Evolutionary conservation across 2,888 invertebrate genomes (phyloP).

Genomic region (Incurvaria masculella): DNA sequence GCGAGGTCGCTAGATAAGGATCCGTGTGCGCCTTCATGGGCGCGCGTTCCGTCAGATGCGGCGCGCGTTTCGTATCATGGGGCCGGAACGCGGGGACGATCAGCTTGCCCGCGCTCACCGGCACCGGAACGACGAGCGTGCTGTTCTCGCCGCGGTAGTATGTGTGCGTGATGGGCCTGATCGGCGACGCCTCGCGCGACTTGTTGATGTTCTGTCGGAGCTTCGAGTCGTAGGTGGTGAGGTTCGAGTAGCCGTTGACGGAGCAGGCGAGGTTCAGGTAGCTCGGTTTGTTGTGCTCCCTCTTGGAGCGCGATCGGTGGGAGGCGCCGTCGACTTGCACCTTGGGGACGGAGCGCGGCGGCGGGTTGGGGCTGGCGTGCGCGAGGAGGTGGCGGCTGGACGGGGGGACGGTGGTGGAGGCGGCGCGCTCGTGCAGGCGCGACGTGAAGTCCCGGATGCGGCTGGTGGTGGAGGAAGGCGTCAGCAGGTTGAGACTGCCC

Average conservation of each 20-base stretch:
- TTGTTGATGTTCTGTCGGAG: slow-evolving; percentile 69
- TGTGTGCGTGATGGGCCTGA: slow-evolving; percentile 56
- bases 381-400: slow-evolving; percentile 19
- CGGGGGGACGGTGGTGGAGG: slow-evolving; percentile 26
- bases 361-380: slow-evolving; percentile 22
- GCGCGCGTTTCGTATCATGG: slow-evolving; percentile 39
- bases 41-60: slow-evolving; percentile 46
- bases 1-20: slow-evolving; percentile 39
- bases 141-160: slow-evolving; percentile 46
- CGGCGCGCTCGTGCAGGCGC: slow-evolving; percentile 54
- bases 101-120: slow-evolving; percentile 51
- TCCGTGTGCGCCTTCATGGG: slow-evolving; percentile 52
- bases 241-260: slow-evolving; percentile 85
- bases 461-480: slow-evolving; percentile 60
- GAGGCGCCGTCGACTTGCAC: slow-evolving; percentile 34
- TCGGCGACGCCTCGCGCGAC: slow-evolving; percentile 70
- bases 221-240: slow-evolving; percentile 83
- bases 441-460: slow-evolving; percentile 57
- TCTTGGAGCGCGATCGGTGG: slow-evolving; percentile 40
- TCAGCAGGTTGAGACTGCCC: slow-evolving; percentile 60
- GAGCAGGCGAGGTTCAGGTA: slow-evolving; percentile 88
- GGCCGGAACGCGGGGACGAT: slow-evolving; percentile 53
- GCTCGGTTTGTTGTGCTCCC: slow-evolving; percentile 72
- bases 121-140: slow-evolving; percentile 44
- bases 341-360: slow-evolving; percentile 27